These are phyloP conservation scores for Mallateleia sp. DNA, from an alignment of 2,888 invertebrate species.

Conservation along the genomic window DNA sequence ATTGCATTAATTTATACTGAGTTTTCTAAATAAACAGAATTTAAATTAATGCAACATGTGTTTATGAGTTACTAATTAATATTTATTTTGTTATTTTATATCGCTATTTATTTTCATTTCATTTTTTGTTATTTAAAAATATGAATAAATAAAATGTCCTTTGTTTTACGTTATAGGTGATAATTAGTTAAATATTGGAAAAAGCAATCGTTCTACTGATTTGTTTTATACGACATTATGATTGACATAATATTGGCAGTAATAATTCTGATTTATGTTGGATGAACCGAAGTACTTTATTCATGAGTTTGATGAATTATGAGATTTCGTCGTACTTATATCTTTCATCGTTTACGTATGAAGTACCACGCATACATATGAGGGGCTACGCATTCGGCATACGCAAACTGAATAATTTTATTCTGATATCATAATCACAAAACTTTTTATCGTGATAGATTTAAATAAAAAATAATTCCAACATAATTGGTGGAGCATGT, in stretches of 20 bases:
- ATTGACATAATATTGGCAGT: constrained; percentile 53
- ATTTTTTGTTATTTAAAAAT: too few species aligned
- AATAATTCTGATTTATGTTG: constrained; percentile 57
- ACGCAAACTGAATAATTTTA: constrained; percentile 31
- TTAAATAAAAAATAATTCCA: background rate
- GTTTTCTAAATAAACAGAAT: too few species aligned
- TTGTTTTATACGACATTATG: constrained; percentile 27
- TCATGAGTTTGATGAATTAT: constrained; percentile 60
- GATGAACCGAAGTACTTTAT: constrained; percentile 49
- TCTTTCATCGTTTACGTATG: constrained; percentile 48
- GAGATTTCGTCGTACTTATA: constrained; percentile 46
- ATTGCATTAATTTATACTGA: too few species aligned
- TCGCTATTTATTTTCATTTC: too few species aligned
- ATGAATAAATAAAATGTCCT: too few species aligned
- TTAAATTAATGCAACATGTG: too few species aligned
- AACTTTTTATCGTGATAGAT: constrained; percentile 6
- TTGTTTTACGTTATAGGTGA: too few species aligned
- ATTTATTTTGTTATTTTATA: too few species aligned
- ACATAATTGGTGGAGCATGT: too few species aligned
- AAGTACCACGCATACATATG: constrained; percentile 44
- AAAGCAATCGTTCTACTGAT: constrained; percentile 24
- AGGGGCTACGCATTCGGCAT: constrained; percentile 22
- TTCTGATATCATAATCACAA: constrained; percentile 15
- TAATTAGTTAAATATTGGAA: background rate
- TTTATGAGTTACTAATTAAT: too few species aligned